Conservation (phyloP, 2,888 invertebrate genomes). For the Dolomedes plantarius region DNA sequence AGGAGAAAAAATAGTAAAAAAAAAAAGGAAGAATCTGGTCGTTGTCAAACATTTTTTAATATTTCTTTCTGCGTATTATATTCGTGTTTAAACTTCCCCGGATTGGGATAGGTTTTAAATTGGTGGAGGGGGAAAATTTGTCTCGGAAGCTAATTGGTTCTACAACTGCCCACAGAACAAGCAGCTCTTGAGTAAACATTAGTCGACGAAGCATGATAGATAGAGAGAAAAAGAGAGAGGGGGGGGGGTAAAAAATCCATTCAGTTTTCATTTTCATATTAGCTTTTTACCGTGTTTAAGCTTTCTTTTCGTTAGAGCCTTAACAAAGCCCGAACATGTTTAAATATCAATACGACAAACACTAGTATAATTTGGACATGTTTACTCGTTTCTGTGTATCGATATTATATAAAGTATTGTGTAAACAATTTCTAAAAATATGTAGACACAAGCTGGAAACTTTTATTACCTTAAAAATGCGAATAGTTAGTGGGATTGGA, state of each 20-base stretch:
- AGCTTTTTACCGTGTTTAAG: too few species aligned
- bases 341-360: too few species aligned
- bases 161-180: slow-evolving; percentile 1
- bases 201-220: not conserved
- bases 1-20: not conserved
- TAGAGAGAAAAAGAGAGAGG: not conserved
- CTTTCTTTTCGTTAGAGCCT: too few species aligned
- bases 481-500: too few species aligned
- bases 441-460: too few species aligned
- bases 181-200: not conserved
- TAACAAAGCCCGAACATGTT: too few species aligned
- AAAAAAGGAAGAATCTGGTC: slow-evolving; percentile 19
- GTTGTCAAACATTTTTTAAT: slow-evolving; percentile 64
- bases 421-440: too few species aligned
- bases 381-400: too few species aligned
- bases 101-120: slow-evolving; percentile 12
- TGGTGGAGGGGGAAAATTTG: slow-evolving; percentile 3
- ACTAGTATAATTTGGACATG: too few species aligned
- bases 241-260: not conserved
- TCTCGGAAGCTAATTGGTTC: slow-evolving; percentile 1
- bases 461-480: too few species aligned
- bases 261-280: too few species aligned
- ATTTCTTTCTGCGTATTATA: slow-evolving; percentile 28
- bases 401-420: too few species aligned
- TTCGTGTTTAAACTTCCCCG: slow-evolving; percentile 47